phyloP scores from a whole-genome alignment of 2,797 vertebrate species.

The Todus mexicanus region DNA sequence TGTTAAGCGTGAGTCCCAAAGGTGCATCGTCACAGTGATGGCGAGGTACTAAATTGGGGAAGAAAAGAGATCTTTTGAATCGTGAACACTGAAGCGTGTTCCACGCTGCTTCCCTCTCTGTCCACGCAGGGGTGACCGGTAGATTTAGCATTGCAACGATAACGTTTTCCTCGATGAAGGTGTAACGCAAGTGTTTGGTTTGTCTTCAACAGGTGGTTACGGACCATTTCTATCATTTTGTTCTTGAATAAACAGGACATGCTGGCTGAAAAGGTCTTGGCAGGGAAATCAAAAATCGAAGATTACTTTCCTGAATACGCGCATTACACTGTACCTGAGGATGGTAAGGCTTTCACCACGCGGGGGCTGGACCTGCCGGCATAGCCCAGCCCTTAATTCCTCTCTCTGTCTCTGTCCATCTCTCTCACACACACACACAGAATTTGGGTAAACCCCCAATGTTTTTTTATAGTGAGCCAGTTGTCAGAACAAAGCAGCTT shows the following conservation, averaged over 20 bases:
- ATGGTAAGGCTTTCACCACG: constrained; percentile 77
- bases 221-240: constrained; percentile 97
- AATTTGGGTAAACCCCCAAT: neutral
- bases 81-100: neutral
- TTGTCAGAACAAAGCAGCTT: neutral
- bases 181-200: neutral
- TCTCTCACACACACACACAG: neutral
- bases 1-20: neutral
- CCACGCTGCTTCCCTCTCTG: neutral
- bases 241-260: constrained; percentile 99
- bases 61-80: neutral
- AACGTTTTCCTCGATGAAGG: neutral
- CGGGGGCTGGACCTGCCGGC: neutral
- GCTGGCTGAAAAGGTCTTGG: constrained; percentile 98
- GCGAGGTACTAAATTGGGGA: neutral
- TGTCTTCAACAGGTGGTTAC: constrained; percentile 87
- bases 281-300: constrained; percentile 99
- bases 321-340: constrained; percentile 96
- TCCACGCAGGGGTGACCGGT: neutral
- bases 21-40: neutral
- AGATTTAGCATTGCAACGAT: neutral
- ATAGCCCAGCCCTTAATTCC: neutral
- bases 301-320: constrained; percentile 98
- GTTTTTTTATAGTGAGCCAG: neutral
- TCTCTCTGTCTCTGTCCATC: neutral